Evolutionary conservation across 2,797 vertebrate species (phyloP).

Genomic region (Sphenodon punctatus): DNA sequence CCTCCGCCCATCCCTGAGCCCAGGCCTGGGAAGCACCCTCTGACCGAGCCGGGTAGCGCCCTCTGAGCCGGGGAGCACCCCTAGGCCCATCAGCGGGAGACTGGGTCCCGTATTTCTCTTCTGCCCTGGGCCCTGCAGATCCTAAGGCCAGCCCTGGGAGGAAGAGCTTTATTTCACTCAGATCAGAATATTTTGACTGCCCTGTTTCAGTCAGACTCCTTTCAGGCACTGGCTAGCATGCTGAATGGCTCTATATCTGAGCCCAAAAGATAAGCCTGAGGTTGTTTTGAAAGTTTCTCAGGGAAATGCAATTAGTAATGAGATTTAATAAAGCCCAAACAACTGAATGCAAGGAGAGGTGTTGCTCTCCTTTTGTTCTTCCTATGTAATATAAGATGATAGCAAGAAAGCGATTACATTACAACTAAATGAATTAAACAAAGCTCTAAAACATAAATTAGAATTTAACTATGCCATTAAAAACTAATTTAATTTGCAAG

Average conservation of each 20-base stretch:
- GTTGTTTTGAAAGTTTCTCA: slow-evolving; percentile 65
- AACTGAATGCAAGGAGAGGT: slow-evolving; percentile 42
- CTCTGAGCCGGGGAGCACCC: too few species aligned
- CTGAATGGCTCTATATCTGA: slow-evolving; percentile 14
- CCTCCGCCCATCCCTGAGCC: too few species aligned
- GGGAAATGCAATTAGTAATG: slow-evolving; percentile 65
- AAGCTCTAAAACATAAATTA: slow-evolving; percentile 82
- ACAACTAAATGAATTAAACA: slow-evolving; percentile 79
- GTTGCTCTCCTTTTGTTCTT: slow-evolving; percentile 61
- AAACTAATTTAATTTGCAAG: slow-evolving; percentile 79
- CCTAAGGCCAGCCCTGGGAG: too few species aligned
- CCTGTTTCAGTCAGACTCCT: neutral
- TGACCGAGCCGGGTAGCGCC: too few species aligned
- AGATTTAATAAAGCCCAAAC: slow-evolving; percentile 69
- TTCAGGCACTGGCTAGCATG: slow-evolving; percentile 20
- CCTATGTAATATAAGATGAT: slow-evolving; percentile 66
- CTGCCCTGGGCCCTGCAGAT: too few species aligned
- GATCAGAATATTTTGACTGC: too few species aligned
- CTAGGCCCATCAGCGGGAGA: too few species aligned
- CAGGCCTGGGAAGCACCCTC: too few species aligned
- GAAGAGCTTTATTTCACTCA: too few species aligned
- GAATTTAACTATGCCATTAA: slow-evolving; percentile 81
- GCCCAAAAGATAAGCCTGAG: slow-evolving; percentile 21
- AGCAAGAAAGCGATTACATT: slow-evolving; percentile 75
- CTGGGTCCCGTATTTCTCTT: too few species aligned